phyloP scores from a whole-genome alignment of 2,113 vertebrate genomes.

The Formicarius rufipectus region DNA sequence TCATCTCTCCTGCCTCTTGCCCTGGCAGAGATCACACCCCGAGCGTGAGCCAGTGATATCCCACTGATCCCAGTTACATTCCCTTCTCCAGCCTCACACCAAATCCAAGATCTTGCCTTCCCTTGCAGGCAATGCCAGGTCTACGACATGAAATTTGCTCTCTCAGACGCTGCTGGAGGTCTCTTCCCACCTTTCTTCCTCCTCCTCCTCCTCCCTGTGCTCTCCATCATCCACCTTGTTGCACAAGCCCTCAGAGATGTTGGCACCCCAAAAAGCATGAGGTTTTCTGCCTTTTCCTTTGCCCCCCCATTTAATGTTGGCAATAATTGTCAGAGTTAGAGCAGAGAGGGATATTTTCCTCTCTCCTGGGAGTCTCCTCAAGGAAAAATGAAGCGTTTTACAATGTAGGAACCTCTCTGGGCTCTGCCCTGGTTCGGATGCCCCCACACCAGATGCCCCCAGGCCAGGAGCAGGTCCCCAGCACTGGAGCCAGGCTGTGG shows the following conservation, averaged over 20 bases:
- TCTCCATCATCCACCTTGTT: neutral
- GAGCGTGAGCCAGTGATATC: no score
- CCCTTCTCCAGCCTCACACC: neutral
- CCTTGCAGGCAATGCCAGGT: fast-evolving
- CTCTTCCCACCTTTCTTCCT: neutral
- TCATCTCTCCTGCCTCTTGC: neutral
- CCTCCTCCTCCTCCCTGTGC: neutral
- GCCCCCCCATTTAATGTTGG: neutral
- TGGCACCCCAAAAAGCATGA: neutral
- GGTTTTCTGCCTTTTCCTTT: neutral
- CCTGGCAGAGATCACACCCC: neutral
- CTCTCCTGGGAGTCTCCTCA: neutral
- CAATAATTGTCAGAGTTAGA: neutral
- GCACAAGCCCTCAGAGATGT: neutral
- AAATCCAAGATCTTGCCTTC: neutral
- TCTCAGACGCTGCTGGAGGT: neutral
- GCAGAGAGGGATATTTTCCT: fast-evolving
- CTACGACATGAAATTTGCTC: fast-evolving
- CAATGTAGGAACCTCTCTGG: neutral
- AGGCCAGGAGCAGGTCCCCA: neutral
- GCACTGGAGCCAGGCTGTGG: neutral
- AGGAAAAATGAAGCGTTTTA: neutral
- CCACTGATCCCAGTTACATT: neutral
- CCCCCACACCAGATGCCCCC: neutral
- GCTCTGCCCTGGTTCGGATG: neutral